A percentile compares a stretch with the other conserved stretches of the same genome.
Evolutionary conservation across 2,113 vertebrate genomes (phyloP).

Genomic region (Camelus bactrianus): DNA sequence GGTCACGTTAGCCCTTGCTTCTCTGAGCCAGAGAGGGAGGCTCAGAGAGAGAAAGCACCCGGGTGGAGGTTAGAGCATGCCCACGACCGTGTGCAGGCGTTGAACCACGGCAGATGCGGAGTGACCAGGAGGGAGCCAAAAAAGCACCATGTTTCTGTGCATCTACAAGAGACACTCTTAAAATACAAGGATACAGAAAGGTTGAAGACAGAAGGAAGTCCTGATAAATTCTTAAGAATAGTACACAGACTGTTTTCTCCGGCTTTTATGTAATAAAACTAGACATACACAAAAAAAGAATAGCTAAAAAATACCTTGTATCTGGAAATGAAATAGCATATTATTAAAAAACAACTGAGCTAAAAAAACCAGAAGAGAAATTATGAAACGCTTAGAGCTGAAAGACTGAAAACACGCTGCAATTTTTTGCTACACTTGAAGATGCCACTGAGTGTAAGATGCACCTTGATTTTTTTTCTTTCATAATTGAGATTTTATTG

Average conservation of each 20-base stretch:
- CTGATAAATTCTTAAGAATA: not conserved
- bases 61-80: not conserved
- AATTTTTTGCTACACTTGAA: not conserved
- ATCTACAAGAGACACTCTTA: not conserved
- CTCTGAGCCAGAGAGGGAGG: not conserved
- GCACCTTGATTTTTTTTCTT: too few relatives aligned
- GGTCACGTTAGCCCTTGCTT: not conserved
- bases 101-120: not conserved
- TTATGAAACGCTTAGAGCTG: not conserved
- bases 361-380: not conserved
- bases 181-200: not conserved
- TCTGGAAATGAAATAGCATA: not conserved
- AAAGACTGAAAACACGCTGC: not conserved
- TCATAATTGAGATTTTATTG: too few relatives aligned
- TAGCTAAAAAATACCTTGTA: not conserved
- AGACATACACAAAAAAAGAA: not conserved
- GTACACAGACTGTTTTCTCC: not conserved
- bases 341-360: not conserved
- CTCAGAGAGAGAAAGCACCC: not conserved
- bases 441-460: not conserved
- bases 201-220: not conserved
- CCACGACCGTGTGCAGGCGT: not conserved
- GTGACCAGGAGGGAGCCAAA: not conserved
- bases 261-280: not conserved
- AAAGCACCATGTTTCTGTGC: not conserved